Percentiles rank a stretch among this genome's conserved stretches.
Evolutionary conservation across 1,140 invertebrate genomes (phyloP).

Genomic region (Danaus melanippus): DNA sequence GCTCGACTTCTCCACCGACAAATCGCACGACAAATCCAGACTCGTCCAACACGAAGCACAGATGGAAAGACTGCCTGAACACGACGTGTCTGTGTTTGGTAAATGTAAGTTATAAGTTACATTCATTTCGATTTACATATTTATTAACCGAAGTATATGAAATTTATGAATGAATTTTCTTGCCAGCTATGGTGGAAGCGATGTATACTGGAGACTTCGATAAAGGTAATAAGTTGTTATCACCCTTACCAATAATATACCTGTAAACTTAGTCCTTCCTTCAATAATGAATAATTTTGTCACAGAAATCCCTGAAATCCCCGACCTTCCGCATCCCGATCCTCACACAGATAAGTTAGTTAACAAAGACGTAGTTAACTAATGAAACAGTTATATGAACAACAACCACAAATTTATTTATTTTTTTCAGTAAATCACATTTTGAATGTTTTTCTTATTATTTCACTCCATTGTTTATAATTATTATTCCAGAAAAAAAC

Average conservation of each 20-base stretch:
- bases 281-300: slow-evolving; percentile 15
- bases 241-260: background rate
- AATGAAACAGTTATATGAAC: too few relatives aligned
- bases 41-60: slow-evolving; percentile 18
- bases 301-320: slow-evolving; percentile 55
- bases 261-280: slow-evolving; percentile 36
- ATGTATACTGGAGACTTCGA: slow-evolving; percentile 22
- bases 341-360: slow-evolving; percentile 46
- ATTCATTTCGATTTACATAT: slow-evolving; percentile 6
- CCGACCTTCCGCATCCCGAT: slow-evolving; percentile 49
- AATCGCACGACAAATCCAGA: slow-evolving; percentile 32
- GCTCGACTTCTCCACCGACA: slow-evolving; percentile 20
- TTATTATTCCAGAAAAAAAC: too few relatives aligned
- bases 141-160: background rate
- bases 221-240: slow-evolving; percentile 30
- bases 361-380: background rate
- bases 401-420: too few relatives aligned
- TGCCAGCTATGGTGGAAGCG: slow-evolving; percentile 30
- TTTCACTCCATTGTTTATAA: too few relatives aligned
- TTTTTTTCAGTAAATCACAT: too few relatives aligned
- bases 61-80: slow-evolving; percentile 41
- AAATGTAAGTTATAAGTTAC: slow-evolving; percentile 33
- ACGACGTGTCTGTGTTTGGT: slow-evolving; percentile 37
- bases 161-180: slow-evolving; percentile 5
- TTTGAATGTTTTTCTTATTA: too few relatives aligned